Conservation (phyloP, 2,113 vertebrate species). For the Irena cyanogastra region DNA sequence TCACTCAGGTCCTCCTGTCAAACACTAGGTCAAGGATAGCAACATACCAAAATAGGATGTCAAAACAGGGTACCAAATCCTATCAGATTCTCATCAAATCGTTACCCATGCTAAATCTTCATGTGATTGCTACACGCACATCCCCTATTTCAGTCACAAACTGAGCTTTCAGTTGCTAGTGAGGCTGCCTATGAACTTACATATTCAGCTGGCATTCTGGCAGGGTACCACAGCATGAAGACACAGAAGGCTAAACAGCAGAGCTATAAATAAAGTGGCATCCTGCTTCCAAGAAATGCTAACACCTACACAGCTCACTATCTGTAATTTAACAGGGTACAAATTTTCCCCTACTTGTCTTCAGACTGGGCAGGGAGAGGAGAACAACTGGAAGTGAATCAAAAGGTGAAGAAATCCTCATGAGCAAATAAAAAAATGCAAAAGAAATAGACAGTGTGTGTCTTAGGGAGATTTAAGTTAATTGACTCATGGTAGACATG, state of each 20-base stretch:
- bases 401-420: neutral
- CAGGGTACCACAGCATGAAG: neutral
- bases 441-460: neutral
- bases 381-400: neutral
- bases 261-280: constrained; percentile 1
- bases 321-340: neutral
- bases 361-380: neutral
- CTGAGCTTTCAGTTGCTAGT: neutral
- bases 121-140: neutral
- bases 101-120: neutral
- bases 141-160: neutral
- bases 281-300: neutral
- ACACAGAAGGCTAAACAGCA: neutral
- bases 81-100: neutral
- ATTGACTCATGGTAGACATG: neutral
- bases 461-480: neutral
- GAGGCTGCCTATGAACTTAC: neutral
- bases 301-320: neutral
- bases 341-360: neutral
- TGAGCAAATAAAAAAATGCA: neutral
- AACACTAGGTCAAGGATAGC: neutral
- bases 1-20: neutral
- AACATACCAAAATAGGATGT: neutral
- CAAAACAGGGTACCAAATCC: neutral
- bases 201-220: neutral